Evolutionary conservation across 2,113 vertebrate genomes (phyloP), one percentile per base, ranked within the genome.

Genomic region (Ranitomeya imitator): DNA sequence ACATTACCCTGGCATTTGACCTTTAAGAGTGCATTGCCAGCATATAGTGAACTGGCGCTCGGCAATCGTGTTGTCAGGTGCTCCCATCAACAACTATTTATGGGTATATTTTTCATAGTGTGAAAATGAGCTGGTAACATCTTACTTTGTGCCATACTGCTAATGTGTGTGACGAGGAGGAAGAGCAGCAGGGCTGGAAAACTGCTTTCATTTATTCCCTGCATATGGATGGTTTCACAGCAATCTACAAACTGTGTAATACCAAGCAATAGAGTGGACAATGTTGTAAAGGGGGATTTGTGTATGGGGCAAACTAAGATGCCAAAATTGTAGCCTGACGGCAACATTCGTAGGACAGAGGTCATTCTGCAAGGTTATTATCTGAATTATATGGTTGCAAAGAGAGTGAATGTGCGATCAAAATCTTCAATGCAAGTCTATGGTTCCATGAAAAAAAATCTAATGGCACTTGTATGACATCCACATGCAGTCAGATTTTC

Each of bases 21-120:
- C 80, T 88, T 83, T 83, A 83, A 65, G 69, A 83, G 59, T 83
- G 80, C 79, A n/a, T 83, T 88, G 55, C 55, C 80, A 83, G 86
- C 86, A 83, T 61, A 63, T 52, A 76, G 59, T 83, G 83, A 63
- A 61, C 54, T n/a, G 71, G 45, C 15, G 52, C 21, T 86, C 54
- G 71, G 79, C 54, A n/a, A 79, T 67, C 16, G 60, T n/a, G 37
- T 81, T 65, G 51, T 81, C 57, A 52, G 52, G 16, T 83, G 73
- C 37, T 77, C 69, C 59, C 80, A 77, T 77, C 31, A 45, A 54
- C 67, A 61, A 83, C 13, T 76, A 54, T 52, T 71, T 77, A 52
- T 83, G 26, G 80, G 60, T 65, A 65, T n/a, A 83, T 83, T 63
- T 51, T 51, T 83, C 80, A 83, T 59, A 45, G 80, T 83, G 80